phyloP scores from a whole-genome alignment of 1,140 invertebrate species.

The Rhagoletis pomonella region DNA sequence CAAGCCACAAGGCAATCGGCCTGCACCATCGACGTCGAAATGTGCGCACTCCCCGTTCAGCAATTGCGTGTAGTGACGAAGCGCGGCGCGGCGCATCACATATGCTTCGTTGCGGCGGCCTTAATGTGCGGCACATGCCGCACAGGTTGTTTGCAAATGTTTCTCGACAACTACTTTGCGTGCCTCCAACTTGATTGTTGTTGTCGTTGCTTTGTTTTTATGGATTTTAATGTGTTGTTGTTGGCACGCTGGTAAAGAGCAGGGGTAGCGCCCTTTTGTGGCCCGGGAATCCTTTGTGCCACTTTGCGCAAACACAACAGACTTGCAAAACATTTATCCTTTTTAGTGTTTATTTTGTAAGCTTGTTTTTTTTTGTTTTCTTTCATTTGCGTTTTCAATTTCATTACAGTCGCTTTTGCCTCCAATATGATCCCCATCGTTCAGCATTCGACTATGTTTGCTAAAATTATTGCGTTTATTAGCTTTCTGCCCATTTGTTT shows the following conservation, averaged over 20 bases:
- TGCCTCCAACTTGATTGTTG: background rate
- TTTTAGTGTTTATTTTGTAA: background rate
- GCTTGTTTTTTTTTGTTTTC: background rate
- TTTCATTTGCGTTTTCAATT: background rate
- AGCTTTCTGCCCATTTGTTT: constrained; percentile 8
- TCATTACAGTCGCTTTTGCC: background rate
- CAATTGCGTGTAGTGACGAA: background rate
- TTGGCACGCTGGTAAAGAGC: background rate
- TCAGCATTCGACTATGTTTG: background rate
- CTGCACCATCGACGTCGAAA: constrained; percentile 43
- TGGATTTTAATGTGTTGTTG: background rate
- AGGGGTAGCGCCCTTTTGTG: background rate
- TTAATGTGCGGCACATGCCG: constrained; percentile 71
- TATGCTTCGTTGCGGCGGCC: constrained; percentile 59
- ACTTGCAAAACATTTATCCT: background rate
- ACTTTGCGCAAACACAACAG: background rate
- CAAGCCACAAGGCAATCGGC: constrained; percentile 59
- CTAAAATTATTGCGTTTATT: constrained; percentile 19
- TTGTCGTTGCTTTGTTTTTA: background rate
- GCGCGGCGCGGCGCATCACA: background rate
- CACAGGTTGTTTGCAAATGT: constrained; percentile 55
- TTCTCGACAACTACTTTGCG: constrained; percentile 8
- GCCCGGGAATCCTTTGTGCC: background rate
- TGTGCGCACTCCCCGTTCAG: constrained; percentile 18
- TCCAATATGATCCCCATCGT: background rate